These are phyloP conservation scores for Pegoplata infirma DNA, from an alignment of 2,888 invertebrate species.

Conservation along the genomic window DNA sequence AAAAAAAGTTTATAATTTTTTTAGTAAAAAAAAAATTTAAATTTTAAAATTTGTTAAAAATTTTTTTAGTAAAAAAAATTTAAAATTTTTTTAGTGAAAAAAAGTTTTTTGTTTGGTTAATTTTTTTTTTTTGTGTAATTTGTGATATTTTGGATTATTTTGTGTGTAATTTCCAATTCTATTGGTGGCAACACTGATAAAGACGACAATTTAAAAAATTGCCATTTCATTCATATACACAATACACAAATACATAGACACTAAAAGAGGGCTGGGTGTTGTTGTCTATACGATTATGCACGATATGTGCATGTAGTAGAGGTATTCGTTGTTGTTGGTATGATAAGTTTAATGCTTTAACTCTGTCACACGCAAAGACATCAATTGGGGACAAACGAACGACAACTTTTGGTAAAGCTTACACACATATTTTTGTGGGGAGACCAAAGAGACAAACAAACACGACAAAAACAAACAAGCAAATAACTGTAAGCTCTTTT, in stretches of 20 bases:
- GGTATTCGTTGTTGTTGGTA: no score
- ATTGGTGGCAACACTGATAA: no score
- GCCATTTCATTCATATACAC: conserved; percentile 53
- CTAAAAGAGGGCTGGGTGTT: conserved; percentile 42
- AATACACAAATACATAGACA: conserved; percentile 14
- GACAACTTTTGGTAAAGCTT: conserved; percentile 54
- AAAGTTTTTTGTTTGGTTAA: no score
- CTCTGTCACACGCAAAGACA: conserved; percentile 73
- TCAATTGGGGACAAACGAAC: conserved; percentile 63
- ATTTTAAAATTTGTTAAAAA: no score
- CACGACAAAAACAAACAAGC: not conserved
- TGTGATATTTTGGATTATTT: no score
- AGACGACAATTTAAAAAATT: conserved; percentile 55
- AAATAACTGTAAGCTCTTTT: not conserved
- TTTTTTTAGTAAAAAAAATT: no score
- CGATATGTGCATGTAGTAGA: not conserved
- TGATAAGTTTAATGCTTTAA: conserved; percentile 62
- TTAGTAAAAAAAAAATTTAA: no score
- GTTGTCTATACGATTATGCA: not conserved
- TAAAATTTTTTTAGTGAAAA: no score
- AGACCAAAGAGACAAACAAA: conserved; percentile 22
- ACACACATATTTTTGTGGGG: conserved; percentile 14
- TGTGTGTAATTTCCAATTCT: no score
- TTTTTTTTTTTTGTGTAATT: no score
- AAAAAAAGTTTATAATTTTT: no score